These are phyloP conservation scores for Podotricha telesiphe DNA, from an alignment of 2,888 invertebrate species.

Conservation along the genomic window DNA sequence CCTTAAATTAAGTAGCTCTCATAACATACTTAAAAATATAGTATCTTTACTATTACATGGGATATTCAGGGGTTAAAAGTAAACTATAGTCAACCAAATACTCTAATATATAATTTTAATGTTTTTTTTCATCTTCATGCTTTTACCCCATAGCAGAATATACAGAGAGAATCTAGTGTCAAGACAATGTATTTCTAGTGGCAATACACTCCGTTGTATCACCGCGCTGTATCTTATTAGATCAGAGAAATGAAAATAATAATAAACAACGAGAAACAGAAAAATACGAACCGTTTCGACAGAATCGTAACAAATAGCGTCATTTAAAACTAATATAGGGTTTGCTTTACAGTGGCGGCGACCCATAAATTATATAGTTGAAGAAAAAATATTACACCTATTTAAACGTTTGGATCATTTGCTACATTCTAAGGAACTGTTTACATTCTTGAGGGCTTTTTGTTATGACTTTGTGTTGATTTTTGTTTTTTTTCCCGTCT, in stretches of 20 bases:
- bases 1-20: no score
- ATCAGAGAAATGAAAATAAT: neutral
- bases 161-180: no score
- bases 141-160: no score
- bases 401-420: conserved; percentile 5
- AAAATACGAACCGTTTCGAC: neutral
- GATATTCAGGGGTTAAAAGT: no score
- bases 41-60: no score
- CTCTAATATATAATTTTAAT: no score
- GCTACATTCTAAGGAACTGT: conserved; percentile 1
- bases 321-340: conserved; percentile 4
- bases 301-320: neutral
- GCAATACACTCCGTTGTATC: no score
- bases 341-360: conserved; percentile 5
- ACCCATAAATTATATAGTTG: conserved; percentile 17
- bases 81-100: no score
- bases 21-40: no score
- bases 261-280: neutral
- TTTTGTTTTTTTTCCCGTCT: neutral
- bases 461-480: neutral
- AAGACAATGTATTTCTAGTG: no score
- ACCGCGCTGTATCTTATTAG: no score
- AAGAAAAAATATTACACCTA: conserved; percentile 1
- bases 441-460: neutral
- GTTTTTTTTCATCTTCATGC: no score